phyloP scores from a whole-genome alignment of 2,888 invertebrate species.

The Catocala fraxini region DNA sequence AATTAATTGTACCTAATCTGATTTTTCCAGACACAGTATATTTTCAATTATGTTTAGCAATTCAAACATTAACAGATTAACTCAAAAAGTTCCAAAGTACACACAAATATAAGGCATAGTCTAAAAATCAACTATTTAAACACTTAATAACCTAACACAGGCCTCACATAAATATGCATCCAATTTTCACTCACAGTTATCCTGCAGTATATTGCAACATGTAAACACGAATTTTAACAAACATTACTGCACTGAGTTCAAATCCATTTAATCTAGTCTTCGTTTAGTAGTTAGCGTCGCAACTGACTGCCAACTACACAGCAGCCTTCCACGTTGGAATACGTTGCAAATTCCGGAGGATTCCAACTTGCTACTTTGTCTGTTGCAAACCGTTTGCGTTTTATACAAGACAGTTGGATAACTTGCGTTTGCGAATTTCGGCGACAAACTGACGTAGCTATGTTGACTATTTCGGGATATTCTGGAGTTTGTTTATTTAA shows the following conservation, averaged over 20 bases:
- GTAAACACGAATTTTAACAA: conserved; percentile 20
- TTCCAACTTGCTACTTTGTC: conserved; percentile 47
- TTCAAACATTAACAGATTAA: too few relatives aligned
- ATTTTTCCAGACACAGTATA: too few relatives aligned
- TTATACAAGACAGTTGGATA: conserved; percentile 28
- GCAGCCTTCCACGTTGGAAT: conserved; percentile 18
- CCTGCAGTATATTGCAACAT: not conserved
- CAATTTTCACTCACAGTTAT: not conserved
- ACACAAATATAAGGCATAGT: too few relatives aligned
- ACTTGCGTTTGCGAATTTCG: conserved; percentile 15
- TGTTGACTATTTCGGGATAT: not conserved
- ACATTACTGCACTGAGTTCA: conserved; percentile 23
- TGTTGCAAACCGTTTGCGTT: conserved; percentile 29
- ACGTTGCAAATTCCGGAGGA: conserved; percentile 35
- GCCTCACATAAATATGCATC: too few relatives aligned
- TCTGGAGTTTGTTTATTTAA: not conserved
- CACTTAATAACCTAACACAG: too few relatives aligned
- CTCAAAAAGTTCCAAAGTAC: too few relatives aligned
- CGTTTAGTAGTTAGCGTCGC: conserved; percentile 50
- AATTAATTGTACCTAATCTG: too few relatives aligned
- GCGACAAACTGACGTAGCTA: conserved; percentile 3
- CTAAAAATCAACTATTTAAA: too few relatives aligned
- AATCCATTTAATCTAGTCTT: conserved; percentile 49
- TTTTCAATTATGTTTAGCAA: too few relatives aligned
- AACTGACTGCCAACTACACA: conserved; percentile 38